These are phyloP conservation scores for Platysteira castanea DNA, from an alignment of 2,113 vertebrate genomes.

Conservation along the genomic window DNA sequence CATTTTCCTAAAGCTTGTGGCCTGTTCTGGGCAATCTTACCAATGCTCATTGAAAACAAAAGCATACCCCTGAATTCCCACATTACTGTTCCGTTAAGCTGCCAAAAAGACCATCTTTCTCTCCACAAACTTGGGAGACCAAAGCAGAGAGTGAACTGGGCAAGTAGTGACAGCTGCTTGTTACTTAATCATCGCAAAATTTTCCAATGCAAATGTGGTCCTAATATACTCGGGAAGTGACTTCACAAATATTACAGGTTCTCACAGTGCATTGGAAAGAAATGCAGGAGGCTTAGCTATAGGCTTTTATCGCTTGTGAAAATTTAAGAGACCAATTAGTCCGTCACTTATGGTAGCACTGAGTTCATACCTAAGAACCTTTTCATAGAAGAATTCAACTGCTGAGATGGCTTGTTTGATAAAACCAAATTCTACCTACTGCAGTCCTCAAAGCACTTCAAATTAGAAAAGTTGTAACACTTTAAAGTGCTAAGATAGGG, in stretches of 20 bases:
- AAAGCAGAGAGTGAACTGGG: neutral
- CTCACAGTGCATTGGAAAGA: accelerated
- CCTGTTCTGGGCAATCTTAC: neutral
- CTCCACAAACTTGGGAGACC: neutral
- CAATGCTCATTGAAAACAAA: neutral
- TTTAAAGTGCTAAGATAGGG: neutral
- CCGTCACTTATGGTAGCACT: neutral
- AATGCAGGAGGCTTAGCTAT: neutral
- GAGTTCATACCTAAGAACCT: neutral
- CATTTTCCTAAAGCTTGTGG: neutral
- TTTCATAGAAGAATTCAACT: neutral
- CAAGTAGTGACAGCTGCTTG: neutral
- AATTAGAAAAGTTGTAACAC: neutral
- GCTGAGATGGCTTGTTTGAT: neutral
- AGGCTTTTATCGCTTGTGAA: neutral
- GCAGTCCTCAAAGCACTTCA: neutral
- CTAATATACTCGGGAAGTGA: neutral
- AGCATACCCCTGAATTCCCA: neutral
- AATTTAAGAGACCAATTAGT: neutral
- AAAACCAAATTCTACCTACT: neutral
- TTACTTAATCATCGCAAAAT: neutral
- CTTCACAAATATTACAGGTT: neutral
- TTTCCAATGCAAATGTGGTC: neutral
- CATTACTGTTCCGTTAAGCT: neutral
- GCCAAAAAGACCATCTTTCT: neutral